These are phyloP conservation scores for Sinonovacula constricta DNA, from an alignment of 1,140 invertebrate genomes.

Conservation along the genomic window DNA sequence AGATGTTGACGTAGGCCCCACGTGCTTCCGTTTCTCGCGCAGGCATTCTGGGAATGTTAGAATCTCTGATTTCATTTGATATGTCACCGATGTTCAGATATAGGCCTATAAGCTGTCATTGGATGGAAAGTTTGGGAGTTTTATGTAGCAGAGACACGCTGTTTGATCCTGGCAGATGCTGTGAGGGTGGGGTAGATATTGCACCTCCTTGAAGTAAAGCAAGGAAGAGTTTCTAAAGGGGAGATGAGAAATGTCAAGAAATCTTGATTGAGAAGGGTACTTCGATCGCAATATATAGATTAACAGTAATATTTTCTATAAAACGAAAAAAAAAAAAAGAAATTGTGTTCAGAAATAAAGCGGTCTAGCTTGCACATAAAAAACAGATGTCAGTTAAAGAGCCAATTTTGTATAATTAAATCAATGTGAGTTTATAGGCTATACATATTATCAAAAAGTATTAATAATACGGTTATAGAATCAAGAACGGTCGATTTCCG, in stretches of 20 bases:
- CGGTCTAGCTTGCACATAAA: no score
- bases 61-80: slow-evolving; percentile 37
- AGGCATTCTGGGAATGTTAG: slow-evolving; percentile 14
- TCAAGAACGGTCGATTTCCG: no score
- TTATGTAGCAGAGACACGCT: not conserved
- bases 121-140: not conserved
- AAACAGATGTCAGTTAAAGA: no score
- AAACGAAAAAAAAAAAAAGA: no score
- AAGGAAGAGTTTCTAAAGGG: not conserved
- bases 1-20: not conserved
- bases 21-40: not conserved
- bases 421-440: no score
- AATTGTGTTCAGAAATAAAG: no score
- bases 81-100: slow-evolving; percentile 1
- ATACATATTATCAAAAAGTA: no score
- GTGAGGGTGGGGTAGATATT: no score
- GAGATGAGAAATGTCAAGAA: not conserved
- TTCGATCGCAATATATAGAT: not conserved
- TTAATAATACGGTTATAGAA: no score
- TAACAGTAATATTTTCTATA: not conserved
- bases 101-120: slow-evolving; percentile 45
- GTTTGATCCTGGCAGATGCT: no score
- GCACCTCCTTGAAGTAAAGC: no score
- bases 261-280: not conserved
- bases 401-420: no score